These are phyloP conservation scores for Cuculus canorus DNA, from an alignment of 2,797 vertebrate species.

Conservation along the genomic window DNA sequence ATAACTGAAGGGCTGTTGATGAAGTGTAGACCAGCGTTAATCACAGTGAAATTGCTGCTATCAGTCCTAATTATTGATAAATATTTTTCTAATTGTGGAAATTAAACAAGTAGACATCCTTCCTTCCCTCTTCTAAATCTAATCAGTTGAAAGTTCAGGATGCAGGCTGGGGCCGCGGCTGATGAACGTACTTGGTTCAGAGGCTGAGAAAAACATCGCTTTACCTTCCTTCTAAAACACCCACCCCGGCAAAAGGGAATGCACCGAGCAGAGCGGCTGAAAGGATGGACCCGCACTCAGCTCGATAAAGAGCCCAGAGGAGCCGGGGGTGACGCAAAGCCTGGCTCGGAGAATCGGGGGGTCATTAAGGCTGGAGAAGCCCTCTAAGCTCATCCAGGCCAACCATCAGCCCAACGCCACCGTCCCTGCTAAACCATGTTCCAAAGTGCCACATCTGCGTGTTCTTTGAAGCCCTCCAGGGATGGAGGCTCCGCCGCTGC, in stretches of 20 bases:
- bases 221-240: neutral
- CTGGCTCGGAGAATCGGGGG: no score
- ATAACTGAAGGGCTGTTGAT: neutral
- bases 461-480: no score
- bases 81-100: slow-evolving; percentile 60
- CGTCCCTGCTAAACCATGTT: no score
- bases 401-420: no score
- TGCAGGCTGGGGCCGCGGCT: accelerated
- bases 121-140: slow-evolving; percentile 46
- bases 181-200: accelerated
- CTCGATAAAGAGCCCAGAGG: neutral
- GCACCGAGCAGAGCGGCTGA: neutral
- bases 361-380: no score
- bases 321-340: no score
- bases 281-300: accelerated
- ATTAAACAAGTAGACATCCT: slow-evolving; percentile 61
- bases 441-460: no score
- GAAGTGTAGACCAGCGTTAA: slow-evolving; percentile 42
- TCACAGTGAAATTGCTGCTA: slow-evolving; percentile 32
- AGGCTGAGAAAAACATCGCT: neutral
- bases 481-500: no score
- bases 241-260: accelerated
- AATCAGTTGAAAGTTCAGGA: slow-evolving; percentile 24
- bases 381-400: no score
- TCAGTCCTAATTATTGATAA: slow-evolving; percentile 54